Percentiles rank a stretch among this genome's conserved stretches.
phyloP scores from a whole-genome alignment of 2,797 vertebrate species.

The Melanotaenia parkinsoni region DNA sequence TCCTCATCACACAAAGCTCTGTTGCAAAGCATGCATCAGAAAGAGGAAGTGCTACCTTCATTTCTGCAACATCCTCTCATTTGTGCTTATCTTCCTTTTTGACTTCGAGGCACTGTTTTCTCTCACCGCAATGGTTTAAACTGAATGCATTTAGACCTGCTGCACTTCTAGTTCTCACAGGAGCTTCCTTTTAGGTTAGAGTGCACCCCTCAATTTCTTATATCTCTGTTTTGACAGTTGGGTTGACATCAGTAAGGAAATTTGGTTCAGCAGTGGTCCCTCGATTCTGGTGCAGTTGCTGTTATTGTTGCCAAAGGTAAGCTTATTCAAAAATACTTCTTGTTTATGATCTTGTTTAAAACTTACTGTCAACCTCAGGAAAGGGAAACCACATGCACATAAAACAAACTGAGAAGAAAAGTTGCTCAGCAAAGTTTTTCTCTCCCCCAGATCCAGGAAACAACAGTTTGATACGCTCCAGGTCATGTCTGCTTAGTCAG shows the following conservation, averaged over 20 bases:
- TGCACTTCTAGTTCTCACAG: slow-evolving; percentile 35
- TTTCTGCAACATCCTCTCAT: slow-evolving; percentile 70
- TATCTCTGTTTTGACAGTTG: slow-evolving; percentile 47
- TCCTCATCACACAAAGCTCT: slow-evolving; percentile 34
- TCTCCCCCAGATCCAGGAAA: slow-evolving; percentile 54
- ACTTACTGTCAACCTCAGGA: slow-evolving; percentile 68
- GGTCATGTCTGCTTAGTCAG: slow-evolving; percentile 53
- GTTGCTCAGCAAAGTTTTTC: slow-evolving; percentile 31
- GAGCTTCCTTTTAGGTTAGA: slow-evolving; percentile 27
- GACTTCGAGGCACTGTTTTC: slow-evolving; percentile 40
- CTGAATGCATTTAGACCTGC: slow-evolving; percentile 31
- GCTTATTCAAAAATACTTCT: slow-evolving; percentile 56
- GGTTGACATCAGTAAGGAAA: slow-evolving; percentile 53
- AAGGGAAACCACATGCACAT: slow-evolving; percentile 62
- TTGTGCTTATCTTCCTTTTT: slow-evolving; percentile 51
- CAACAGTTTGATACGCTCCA: slow-evolving; percentile 48
- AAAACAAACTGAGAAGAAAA: slow-evolving; percentile 47
- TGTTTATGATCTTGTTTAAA: slow-evolving; percentile 69
- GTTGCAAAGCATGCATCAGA: slow-evolving; percentile 25
- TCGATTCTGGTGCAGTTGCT: slow-evolving; percentile 36
- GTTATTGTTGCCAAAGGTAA: slow-evolving; percentile 71
- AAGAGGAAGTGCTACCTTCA: slow-evolving; percentile 76
- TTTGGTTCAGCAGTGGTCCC: slow-evolving; percentile 47
- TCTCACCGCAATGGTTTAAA: slow-evolving; percentile 34
- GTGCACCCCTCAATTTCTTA: slow-evolving; percentile 30